Conservation (phyloP, 2,888 invertebrate genomes). For the Electrophaes corylata region DNA sequence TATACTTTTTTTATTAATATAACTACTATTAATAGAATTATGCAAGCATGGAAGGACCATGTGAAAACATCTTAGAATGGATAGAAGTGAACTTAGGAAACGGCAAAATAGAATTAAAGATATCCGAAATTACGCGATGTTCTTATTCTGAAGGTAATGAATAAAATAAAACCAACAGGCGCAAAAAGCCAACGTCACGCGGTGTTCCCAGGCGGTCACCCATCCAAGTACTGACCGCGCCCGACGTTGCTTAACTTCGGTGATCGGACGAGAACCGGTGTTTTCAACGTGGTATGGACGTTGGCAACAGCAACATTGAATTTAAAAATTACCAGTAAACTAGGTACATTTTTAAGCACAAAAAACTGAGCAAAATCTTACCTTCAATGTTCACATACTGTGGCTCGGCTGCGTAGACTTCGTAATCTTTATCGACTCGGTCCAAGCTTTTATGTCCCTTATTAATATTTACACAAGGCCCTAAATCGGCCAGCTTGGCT, state of each 20-base stretch:
- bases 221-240: conserved; percentile 77
- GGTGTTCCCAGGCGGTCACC: conserved; percentile 76
- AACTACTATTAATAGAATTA: too few relatives aligned
- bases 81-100: too few relatives aligned
- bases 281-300: conserved; percentile 60
- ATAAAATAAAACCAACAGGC: too few relatives aligned
- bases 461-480: conserved; percentile 57
- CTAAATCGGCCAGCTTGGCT: conserved; percentile 75
- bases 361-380: conserved; percentile 32
- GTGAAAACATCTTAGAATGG: too few relatives aligned
- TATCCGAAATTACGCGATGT: too few relatives aligned
- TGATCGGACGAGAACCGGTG: conserved; percentile 77
- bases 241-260: conserved; percentile 76
- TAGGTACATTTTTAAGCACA: background rate
- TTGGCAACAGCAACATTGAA: conserved; percentile 33
- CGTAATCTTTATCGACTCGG: conserved; percentile 49
- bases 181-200: conserved; percentile 57
- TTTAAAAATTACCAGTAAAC: background rate
- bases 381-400: conserved; percentile 78
- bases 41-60: too few relatives aligned
- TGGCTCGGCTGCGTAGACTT: conserved; percentile 67
- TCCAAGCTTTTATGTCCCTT: conserved; percentile 35
- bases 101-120: too few relatives aligned
- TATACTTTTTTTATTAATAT: too few relatives aligned
- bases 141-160: too few relatives aligned